These are phyloP conservation scores for Andinoacara biseriatus DNA, from an alignment of 2,113 vertebrate genomes.

Conservation along the genomic window DNA sequence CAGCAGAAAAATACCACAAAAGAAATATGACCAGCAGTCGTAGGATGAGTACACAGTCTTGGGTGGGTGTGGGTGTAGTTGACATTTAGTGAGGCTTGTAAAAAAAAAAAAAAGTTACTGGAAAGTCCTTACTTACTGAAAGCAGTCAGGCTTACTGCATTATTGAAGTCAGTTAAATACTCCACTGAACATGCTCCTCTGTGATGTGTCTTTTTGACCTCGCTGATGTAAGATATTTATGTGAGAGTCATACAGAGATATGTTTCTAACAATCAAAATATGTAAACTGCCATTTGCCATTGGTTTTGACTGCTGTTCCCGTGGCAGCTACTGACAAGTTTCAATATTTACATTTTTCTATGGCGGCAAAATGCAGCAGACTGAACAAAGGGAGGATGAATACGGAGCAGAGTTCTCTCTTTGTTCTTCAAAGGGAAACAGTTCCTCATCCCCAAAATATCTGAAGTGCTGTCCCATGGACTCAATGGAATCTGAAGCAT, in stretches of 20 bases:
- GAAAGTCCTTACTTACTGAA: constrained; percentile 43
- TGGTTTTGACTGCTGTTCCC: constrained; percentile 69
- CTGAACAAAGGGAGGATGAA: constrained; percentile 77
- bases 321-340: constrained; percentile 78
- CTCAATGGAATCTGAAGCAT: constrained; percentile 64
- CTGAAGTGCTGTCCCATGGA: constrained; percentile 68
- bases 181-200: neutral
- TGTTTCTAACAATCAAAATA: constrained; percentile 75
- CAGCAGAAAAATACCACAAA: neutral
- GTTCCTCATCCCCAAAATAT: constrained; percentile 75
- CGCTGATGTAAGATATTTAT: constrained; percentile 65
- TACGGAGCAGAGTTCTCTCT: constrained; percentile 72
- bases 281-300: constrained; percentile 72
- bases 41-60: neutral
- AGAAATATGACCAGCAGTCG: neutral
- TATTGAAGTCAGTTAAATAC: constrained; percentile 35
- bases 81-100: neutral
- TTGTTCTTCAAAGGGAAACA: constrained; percentile 80
- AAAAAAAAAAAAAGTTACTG: constrained; percentile 16
- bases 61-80: neutral
- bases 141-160: constrained; percentile 25
- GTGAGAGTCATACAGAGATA: constrained; percentile 68
- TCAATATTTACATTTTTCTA: constrained; percentile 91
- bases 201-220: constrained; percentile 25
- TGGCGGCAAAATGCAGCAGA: constrained; percentile 81